Conservation (phyloP, 2,113 vertebrate genomes). For the Toxotes jaculatrix region DNA sequence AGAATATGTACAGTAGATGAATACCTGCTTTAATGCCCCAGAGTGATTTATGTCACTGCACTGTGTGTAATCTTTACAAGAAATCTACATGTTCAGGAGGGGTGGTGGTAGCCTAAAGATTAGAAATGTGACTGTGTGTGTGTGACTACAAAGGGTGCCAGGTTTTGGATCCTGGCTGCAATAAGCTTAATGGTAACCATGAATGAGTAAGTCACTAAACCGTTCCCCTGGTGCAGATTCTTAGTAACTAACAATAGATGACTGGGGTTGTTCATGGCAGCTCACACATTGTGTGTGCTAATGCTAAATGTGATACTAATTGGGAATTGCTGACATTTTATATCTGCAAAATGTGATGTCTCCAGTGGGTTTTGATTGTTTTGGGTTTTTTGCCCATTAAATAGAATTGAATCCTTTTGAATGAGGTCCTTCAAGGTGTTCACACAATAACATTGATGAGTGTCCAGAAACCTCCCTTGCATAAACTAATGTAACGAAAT, state of each 20-base stretch:
- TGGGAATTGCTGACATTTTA: conserved; percentile 55
- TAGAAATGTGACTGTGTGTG: conserved; percentile 12
- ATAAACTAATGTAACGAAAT: neutral
- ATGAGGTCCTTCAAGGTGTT: neutral
- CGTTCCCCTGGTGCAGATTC: conserved; percentile 20
- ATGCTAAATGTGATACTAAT: conserved; percentile 55
- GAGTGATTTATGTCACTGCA: conserved; percentile 3
- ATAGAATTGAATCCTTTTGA: neutral
- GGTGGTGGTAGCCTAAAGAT: neutral
- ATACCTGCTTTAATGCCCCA: neutral
- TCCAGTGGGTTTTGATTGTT: neutral
- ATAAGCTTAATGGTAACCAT: conserved; percentile 9
- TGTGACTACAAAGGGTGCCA: conserved; percentile 1
- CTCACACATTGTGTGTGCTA: conserved; percentile 12
- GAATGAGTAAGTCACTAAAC: conserved; percentile 31
- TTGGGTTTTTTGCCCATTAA: neutral
- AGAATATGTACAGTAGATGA: neutral
- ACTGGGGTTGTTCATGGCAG: conserved; percentile 10
- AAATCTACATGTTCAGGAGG: conserved; percentile 1
- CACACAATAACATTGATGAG: neutral
- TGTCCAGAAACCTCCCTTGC: neutral
- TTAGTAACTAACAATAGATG: conserved; percentile 29
- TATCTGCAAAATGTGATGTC: conserved; percentile 33
- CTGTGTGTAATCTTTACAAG: neutral
- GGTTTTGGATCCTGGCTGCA: conserved; percentile 22